Percentiles rank a stretch among this genome's conserved stretches.
These are phyloP conservation scores for Caenorhabditis wallacei DNA, from an alignment of 2,888 invertebrate species.

Conservation along the genomic window DNA sequence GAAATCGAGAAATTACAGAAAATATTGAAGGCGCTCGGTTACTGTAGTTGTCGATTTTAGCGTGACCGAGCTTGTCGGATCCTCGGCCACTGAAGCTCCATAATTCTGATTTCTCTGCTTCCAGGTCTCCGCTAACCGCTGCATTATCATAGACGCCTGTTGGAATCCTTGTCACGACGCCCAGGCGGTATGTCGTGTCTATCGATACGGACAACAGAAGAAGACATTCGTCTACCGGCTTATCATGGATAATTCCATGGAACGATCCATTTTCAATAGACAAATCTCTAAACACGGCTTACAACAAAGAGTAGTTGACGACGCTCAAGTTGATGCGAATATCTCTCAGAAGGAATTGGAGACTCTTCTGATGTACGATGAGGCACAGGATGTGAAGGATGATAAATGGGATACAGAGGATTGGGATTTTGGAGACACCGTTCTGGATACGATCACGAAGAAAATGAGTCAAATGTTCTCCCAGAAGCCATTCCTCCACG, in stretches of 20 bases:
- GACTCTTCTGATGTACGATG: constrained; percentile 86
- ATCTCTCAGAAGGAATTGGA: constrained; percentile 86
- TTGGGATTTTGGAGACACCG: constrained; percentile 74
- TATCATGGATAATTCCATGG: constrained; percentile 96
- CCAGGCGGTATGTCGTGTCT: constrained; percentile 93
- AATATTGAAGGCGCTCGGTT: too few species aligned
- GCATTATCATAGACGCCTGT: constrained; percentile 97
- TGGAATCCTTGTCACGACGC: constrained; percentile 97
- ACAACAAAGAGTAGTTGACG: constrained; percentile 97
- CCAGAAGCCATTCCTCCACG: constrained; percentile 80
- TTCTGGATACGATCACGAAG: constrained; percentile 69
- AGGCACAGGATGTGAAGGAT: constrained; percentile 67
- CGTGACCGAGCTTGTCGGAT: too few species aligned
- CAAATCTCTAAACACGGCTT: constrained; percentile 99
- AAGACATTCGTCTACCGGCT: constrained; percentile 96
- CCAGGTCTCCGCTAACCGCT: constrained; percentile 90
- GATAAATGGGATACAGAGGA: constrained; percentile 63
- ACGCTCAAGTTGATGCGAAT: constrained; percentile 94
- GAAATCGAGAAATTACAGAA: too few species aligned
- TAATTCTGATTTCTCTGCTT: not conserved
- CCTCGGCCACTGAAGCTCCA: too few species aligned
- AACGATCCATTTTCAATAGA: constrained; percentile 97
- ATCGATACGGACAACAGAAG: constrained; percentile 92
- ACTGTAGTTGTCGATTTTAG: too few species aligned
- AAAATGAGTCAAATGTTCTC: constrained; percentile 59